These are phyloP conservation scores for Andricus grossulariae DNA, from an alignment of 1,140 invertebrate species.

Conservation along the genomic window DNA sequence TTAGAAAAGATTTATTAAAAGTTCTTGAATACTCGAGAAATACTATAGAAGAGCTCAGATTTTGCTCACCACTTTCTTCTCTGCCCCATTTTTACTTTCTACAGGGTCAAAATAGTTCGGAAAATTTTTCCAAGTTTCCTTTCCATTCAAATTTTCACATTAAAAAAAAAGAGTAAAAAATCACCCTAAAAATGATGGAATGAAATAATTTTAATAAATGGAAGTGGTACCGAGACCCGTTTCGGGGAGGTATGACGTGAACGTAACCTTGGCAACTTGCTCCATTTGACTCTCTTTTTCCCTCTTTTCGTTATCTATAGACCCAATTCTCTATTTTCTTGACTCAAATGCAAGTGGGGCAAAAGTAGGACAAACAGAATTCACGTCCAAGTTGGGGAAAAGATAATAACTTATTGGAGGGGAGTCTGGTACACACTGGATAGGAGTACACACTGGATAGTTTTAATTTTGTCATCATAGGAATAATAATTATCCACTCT, in stretches of 20 bases:
- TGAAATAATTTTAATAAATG: constrained; percentile 42
- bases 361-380: constrained; percentile 59
- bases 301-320: constrained; percentile 21
- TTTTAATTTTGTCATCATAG: too few species aligned
- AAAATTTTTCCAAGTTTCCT: too few species aligned
- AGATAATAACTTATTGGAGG: background rate
- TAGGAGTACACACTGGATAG: background rate
- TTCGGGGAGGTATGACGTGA: constrained; percentile 65
- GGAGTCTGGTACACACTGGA: background rate
- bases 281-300: constrained; percentile 40
- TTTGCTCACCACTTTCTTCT: too few species aligned
- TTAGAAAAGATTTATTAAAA: too few species aligned
- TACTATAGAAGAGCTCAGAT: too few species aligned
- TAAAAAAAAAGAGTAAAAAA: constrained; percentile 30
- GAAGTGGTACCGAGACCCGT: constrained; percentile 46
- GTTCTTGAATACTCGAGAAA: too few species aligned
- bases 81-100: too few species aligned
- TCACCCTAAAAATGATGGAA: constrained; percentile 22
- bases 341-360: constrained; percentile 56
- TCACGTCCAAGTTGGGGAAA: background rate
- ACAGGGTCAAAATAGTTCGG: too few species aligned
- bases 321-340: constrained; percentile 31
- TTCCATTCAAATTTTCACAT: background rate
- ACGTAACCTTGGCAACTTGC: constrained; percentile 71
- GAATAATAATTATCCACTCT: too few species aligned